A percentile compares a stretch with the other conserved stretches of the same genome.
Conservation (phyloP, 2,113 vertebrate genomes). For the Equus quagga region DNA sequence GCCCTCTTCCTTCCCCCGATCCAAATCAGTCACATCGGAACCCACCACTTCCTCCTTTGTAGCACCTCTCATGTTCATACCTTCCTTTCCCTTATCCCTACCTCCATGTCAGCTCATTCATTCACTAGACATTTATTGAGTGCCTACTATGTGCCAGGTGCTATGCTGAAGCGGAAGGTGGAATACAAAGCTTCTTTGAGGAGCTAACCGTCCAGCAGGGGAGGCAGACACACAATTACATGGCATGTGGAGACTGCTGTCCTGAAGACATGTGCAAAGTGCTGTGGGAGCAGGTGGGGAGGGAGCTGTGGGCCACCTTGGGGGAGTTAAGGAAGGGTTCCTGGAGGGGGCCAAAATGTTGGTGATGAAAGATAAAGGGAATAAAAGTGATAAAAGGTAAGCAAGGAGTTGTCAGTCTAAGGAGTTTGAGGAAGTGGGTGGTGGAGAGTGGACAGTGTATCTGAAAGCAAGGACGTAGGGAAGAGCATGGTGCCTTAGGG, state of each 20-base stretch:
- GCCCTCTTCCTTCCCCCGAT: background rate
- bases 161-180: fast-evolving
- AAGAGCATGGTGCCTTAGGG: background rate
- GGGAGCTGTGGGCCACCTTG: background rate
- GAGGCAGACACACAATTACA: background rate
- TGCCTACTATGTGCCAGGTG: background rate
- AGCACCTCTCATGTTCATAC: background rate
- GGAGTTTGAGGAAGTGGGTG: background rate
- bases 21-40: background rate
- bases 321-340: background rate
- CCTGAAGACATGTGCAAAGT: background rate
- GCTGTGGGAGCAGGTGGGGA: background rate
- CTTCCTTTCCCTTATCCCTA: background rate
- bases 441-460: background rate
- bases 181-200: background rate
- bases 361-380: background rate
- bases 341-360: background rate
- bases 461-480: background rate
- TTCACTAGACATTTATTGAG: background rate
- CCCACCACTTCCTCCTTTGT: background rate
- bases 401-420: background rate
- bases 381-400: background rate
- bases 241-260: background rate
- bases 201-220: background rate
- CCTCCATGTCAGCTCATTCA: background rate